phyloP scores from a whole-genome alignment of 2,113 vertebrate species.

The Forbesichthys papilliferus region DNA sequence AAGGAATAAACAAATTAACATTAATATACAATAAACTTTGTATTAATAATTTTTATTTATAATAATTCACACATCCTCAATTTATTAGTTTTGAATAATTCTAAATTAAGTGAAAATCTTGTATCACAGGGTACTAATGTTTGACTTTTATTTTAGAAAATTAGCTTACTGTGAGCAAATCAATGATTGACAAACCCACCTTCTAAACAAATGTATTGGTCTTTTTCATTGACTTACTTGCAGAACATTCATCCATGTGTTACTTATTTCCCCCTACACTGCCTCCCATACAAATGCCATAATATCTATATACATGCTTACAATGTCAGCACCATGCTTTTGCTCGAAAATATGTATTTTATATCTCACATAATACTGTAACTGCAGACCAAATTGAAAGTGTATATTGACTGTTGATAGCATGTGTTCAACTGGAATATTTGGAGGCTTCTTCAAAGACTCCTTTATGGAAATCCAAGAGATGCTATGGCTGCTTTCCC shows the following conservation, averaged over 20 bases:
- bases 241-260: conserved; percentile 7
- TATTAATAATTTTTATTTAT: too few species aligned
- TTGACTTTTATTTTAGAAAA: conserved; percentile 57
- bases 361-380: conserved; percentile 1
- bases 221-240: conserved; percentile 17
- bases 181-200: conserved; percentile 18
- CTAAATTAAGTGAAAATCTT: too few species aligned
- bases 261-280: conserved; percentile 8
- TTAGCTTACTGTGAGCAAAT: conserved; percentile 34
- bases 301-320: conserved; percentile 44
- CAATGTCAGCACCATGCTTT: conserved; percentile 1
- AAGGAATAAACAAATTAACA: too few species aligned
- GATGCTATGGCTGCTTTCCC: neutral
- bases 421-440: neutral
- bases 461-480: neutral
- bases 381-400: too few species aligned
- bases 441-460: neutral
- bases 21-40: too few species aligned
- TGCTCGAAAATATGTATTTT: neutral
- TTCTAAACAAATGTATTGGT: conserved; percentile 29
- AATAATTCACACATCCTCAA: too few species aligned
- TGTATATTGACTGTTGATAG: too few species aligned
- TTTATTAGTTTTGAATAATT: too few species aligned
- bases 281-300: conserved; percentile 25
- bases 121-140: too few species aligned